Conservation (phyloP, 1,140 invertebrate species). For the Ips nitidus region DNA sequence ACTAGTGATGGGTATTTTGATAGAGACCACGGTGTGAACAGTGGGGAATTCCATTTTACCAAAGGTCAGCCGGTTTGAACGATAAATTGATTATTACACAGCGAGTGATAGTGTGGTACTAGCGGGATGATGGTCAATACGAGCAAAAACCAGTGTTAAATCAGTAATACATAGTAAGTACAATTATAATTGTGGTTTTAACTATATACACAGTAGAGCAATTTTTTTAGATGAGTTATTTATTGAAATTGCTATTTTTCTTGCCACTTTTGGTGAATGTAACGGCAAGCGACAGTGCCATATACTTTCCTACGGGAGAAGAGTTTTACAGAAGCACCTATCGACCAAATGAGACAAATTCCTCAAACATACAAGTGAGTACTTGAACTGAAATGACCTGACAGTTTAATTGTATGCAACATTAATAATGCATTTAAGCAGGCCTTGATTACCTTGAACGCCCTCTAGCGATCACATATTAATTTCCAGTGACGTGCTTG, state of each 20-base stretch:
- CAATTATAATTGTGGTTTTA: neutral
- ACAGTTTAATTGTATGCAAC: no score
- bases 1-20: neutral
- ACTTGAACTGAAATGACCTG: neutral
- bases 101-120: neutral
- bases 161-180: neutral
- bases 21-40: neutral
- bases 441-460: no score
- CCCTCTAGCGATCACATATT: no score
- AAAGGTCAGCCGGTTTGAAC: neutral
- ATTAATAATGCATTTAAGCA: no score
- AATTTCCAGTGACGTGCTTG: no score
- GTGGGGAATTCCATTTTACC: constrained; percentile 4
- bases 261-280: neutral
- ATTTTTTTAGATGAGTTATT: neutral
- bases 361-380: neutral
- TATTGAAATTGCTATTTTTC: neutral
- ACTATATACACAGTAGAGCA: neutral
- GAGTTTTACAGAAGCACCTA: neutral
- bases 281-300: neutral
- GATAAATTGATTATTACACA: neutral
- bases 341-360: neutral
- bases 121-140: neutral
- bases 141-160: neutral
- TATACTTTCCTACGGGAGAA: neutral